phyloP scores from a whole-genome alignment of 2,113 vertebrate species.

The Alethe diademata region DNA sequence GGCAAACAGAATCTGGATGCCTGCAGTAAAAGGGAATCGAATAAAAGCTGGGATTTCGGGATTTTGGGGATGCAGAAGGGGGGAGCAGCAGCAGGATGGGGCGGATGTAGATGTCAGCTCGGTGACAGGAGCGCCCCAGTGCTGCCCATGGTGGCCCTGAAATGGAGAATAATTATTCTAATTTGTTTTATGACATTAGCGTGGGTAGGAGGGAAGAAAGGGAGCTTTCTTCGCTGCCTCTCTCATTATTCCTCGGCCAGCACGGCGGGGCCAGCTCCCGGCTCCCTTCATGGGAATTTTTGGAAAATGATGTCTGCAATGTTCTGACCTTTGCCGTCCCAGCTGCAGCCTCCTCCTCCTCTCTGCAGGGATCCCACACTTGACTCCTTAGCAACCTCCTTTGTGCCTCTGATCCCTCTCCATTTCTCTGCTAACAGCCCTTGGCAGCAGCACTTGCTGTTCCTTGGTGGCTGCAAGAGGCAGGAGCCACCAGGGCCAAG shows the following conservation, averaged over 20 bases:
- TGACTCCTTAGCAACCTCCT: constrained; percentile 59
- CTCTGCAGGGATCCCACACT: constrained; percentile 57
- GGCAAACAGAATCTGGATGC: constrained; percentile 26
- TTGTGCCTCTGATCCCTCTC: constrained; percentile 49
- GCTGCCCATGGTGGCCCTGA: constrained; percentile 21
- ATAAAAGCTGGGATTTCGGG: neutral
- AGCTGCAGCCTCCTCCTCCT: constrained; percentile 63
- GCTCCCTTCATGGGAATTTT: constrained; percentile 68
- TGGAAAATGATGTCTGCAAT: constrained; percentile 62
- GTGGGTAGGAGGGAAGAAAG: constrained; percentile 68
- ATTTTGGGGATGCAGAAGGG: neutral
- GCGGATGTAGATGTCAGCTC: constrained; percentile 21
- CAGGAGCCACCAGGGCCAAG: constrained; percentile 3
- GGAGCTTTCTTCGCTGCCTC: constrained; percentile 57
- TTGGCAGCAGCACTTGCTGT: constrained; percentile 24
- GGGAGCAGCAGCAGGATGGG: neutral
- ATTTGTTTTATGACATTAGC: constrained; percentile 72
- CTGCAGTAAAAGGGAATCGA: constrained; percentile 38
- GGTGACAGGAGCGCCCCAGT: constrained; percentile 34
- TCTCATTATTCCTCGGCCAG: constrained; percentile 48
- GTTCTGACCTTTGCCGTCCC: constrained; percentile 70
- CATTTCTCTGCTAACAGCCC: constrained; percentile 25
- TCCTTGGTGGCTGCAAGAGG: constrained; percentile 32
- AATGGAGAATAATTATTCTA: constrained; percentile 63
- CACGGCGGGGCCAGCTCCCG: constrained; percentile 36